phyloP scores from a whole-genome alignment of 2,113 vertebrate genomes.

The Nymphicus hollandicus region DNA sequence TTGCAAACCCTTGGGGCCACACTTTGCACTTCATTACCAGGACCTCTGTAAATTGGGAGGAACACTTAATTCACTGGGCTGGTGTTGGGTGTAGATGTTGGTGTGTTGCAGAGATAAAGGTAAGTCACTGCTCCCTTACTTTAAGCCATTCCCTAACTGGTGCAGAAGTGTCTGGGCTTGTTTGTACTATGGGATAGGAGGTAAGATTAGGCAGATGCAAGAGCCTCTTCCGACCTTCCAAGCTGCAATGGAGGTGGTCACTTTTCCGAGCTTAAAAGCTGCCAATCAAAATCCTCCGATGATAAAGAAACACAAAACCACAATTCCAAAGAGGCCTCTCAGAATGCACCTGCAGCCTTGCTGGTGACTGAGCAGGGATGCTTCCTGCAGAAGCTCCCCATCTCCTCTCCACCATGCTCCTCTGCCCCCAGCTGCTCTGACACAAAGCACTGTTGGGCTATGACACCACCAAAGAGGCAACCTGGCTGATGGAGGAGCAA shows the following conservation, averaged over 20 bases:
- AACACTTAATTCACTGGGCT: background rate
- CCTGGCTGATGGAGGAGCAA: fast-evolving
- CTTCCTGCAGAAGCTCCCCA: background rate
- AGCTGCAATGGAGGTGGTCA: fast-evolving
- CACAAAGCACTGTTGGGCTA: background rate
- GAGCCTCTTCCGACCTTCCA: background rate
- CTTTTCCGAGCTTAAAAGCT: background rate
- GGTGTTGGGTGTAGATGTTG: background rate
- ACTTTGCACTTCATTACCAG: background rate
- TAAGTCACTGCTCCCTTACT: background rate
- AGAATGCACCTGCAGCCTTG: background rate
- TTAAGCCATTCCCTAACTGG: background rate
- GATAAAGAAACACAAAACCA: background rate
- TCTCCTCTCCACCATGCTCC: background rate
- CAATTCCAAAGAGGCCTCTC: background rate
- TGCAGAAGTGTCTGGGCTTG: background rate
- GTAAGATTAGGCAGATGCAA: background rate
- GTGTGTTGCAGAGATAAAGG: background rate
- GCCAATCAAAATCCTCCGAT: background rate
- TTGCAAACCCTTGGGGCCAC: background rate
- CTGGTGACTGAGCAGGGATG: background rate
- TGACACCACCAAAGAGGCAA: background rate
- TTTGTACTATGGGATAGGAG: background rate
- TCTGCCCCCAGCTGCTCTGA: background rate
- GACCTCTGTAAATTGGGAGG: background rate